Base-by-base conservation (phyloP, 92 coral and sea anemone species). In the Micromussa lordhowensis region DNA sequence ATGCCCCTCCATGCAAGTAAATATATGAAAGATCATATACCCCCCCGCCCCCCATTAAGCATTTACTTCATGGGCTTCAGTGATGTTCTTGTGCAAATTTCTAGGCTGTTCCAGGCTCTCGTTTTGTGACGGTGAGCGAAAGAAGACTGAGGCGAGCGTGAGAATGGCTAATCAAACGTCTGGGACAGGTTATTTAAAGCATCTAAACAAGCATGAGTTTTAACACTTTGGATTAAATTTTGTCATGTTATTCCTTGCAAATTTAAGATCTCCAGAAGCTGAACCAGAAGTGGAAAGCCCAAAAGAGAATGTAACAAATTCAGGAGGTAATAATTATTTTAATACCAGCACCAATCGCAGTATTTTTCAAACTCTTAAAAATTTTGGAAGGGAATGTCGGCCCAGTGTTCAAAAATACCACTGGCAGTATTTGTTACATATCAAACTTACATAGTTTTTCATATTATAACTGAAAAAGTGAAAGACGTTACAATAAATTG, bases 231-330 rank as follows among this genome's bases (percentile, higher is more conserved):
- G 51, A 36, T 21, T n/a, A 12, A 13, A 74, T 58, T 35, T 36
- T 63, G 31, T 16, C 53, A 5, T 54, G 35, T 86, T 54, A 15
- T 13, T 77, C 48, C 5, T 64, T 69, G 28, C 8, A 44, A 31
- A 58, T 70, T 61, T 44, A 44, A 86, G 91, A 61, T 81, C 91
- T 14, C 73, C 78, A 68, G 93, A 92, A 78, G 86, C 80, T 17
- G 89, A 86, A 18, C 82, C 29, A 29, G 89, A 77, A 30, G 83
- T 28, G 4, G 89, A 86, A 22, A 68, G 83, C 64, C 63, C 75
- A 12, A 48, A 31, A 54, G 77, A 86, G 24, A 58, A 35, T 53
- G 71, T 57, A 24, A 14, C 55, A 24, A 84, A 57, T 32, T 55
- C 81, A 24, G 88, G 88, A 57, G 28, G 21, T 49, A 28, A 9